These are phyloP conservation scores for Antheraea mylitta DNA, from an alignment of 1,140 invertebrate genomes.

Conservation along the genomic window DNA sequence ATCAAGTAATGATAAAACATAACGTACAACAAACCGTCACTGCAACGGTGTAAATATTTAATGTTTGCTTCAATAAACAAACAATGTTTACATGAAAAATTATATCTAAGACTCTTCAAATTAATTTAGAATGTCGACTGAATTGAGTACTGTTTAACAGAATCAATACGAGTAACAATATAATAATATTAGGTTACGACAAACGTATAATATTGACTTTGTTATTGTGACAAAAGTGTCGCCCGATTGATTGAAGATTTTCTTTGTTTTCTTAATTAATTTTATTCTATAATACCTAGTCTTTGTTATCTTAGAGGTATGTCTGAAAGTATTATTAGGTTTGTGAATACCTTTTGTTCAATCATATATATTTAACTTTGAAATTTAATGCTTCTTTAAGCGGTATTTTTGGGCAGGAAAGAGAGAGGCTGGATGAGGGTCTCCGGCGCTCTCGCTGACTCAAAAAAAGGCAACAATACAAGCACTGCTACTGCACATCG, in stretches of 20 bases:
- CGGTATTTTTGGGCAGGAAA: no score
- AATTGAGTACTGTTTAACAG: constrained; percentile 43
- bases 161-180: constrained; percentile 34
- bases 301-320: neutral
- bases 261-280: neutral
- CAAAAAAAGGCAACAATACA: no score
- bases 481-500: no score
- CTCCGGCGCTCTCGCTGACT: no score
- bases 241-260: neutral
- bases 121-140: constrained; percentile 56
- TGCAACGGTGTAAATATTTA: constrained; percentile 55
- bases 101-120: constrained; percentile 62
- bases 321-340: neutral
- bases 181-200: constrained; percentile 23
- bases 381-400: no score
- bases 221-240: constrained; percentile 13
- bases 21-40: constrained; percentile 24
- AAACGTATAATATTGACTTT: constrained; percentile 27
- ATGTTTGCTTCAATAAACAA: constrained; percentile 61
- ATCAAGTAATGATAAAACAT: neutral
- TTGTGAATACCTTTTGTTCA: neutral
- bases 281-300: neutral
- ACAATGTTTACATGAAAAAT: constrained; percentile 60
- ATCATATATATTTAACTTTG: no score
- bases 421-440: no score